Conservation (phyloP, 2,113 vertebrate species). For the Proterorhinus semilunaris region DNA sequence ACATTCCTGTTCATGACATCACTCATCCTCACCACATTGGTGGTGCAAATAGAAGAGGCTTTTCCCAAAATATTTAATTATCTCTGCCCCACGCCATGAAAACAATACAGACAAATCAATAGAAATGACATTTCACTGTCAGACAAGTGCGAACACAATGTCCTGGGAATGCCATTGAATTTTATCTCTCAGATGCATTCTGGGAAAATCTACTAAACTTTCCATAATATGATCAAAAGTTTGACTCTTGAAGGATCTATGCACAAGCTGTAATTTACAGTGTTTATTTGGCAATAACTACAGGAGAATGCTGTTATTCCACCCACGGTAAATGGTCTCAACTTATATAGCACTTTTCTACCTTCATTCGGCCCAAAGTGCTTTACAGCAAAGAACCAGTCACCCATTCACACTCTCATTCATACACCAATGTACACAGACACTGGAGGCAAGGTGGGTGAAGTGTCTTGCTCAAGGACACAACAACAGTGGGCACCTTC, state of each 20-base stretch:
- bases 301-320: too few species aligned
- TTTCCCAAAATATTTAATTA: conserved; percentile 65
- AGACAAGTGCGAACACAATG: conserved; percentile 56
- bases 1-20: conserved; percentile 63
- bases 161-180: conserved; percentile 51
- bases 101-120: conserved; percentile 75
- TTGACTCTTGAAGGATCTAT: conserved; percentile 42
- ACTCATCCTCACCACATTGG: conserved; percentile 10
- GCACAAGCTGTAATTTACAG: conserved; percentile 32
- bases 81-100: conserved; percentile 72
- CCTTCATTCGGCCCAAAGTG: too few species aligned
- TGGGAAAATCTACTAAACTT: conserved; percentile 66
- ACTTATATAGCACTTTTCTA: too few species aligned
- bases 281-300: too few species aligned
- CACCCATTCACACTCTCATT: too few species aligned
- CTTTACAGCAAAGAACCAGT: too few species aligned
- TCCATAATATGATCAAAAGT: conserved; percentile 49
- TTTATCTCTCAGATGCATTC: conserved; percentile 54
- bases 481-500: too few species aligned
- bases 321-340: too few species aligned
- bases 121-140: conserved; percentile 69
- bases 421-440: too few species aligned
- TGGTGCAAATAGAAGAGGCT: conserved; percentile 55
- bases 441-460: too few species aligned
- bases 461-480: too few species aligned